These are phyloP conservation scores for Lacanobia wlatinum DNA, from an alignment of 2,888 invertebrate species.

Conservation along the genomic window DNA sequence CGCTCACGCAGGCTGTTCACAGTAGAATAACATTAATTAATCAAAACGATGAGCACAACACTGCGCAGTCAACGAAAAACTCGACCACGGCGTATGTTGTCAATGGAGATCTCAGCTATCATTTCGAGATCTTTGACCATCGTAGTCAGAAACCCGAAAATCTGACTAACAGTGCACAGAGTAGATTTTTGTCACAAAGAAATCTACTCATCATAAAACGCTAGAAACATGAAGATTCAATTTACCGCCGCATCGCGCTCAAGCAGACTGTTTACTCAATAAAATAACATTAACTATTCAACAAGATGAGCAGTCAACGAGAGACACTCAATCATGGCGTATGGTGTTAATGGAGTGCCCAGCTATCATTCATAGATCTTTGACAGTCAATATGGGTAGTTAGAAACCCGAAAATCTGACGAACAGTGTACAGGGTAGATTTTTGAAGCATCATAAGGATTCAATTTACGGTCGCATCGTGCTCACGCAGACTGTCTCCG, in stretches of 20 bases:
- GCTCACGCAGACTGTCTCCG: too few species aligned
- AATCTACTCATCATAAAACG: neutral
- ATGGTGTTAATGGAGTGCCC: slow-evolving; percentile 3
- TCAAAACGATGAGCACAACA: slow-evolving; percentile 25
- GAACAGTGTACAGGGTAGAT: too few species aligned
- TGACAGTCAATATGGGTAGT: too few species aligned
- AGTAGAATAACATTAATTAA: slow-evolving; percentile 55
- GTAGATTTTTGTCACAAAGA: neutral
- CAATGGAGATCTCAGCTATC: slow-evolving; percentile 3
- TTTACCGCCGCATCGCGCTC: slow-evolving; percentile 9
- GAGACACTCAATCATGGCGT: slow-evolving; percentile 16
- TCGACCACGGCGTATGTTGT: slow-evolving; percentile 6
- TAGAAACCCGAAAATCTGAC: too few species aligned
- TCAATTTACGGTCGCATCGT: too few species aligned
- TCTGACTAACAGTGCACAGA: too few species aligned
- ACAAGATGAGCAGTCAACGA: slow-evolving; percentile 11
- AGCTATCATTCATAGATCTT: too few species aligned
- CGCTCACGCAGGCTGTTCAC: slow-evolving; percentile 12
- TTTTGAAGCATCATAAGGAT: too few species aligned
- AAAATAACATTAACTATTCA: slow-evolving; percentile 56
- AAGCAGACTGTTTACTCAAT: slow-evolving; percentile 11
- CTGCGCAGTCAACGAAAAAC: slow-evolving; percentile 4
- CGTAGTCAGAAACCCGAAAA: too few species aligned
- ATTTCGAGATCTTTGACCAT: neutral
- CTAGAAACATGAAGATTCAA: slow-evolving; percentile 20